Base-by-base conservation (phyloP, 2,797 vertebrate species). In the Pipistrellus pipistrellus region DNA sequence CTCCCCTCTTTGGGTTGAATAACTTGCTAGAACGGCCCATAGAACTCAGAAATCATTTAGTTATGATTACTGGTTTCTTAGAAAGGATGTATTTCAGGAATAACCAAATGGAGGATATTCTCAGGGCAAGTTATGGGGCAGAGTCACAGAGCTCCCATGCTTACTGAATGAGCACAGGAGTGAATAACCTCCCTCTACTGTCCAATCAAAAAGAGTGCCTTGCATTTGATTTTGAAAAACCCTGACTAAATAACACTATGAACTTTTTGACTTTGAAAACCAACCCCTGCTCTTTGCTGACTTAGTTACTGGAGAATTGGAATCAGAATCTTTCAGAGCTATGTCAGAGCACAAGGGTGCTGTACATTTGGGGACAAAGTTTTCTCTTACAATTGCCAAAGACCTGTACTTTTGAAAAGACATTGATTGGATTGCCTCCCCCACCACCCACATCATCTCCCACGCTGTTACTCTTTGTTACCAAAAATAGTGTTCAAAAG, bases 171-270 rank as follows among this genome's bases (percentile, higher is more conserved):
- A 64, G 14, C 18, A 20, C 13, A 25, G 69, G 64, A 38, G 11
- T 53, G 27, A 82, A 32, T 38, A 72, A 25, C 30, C 10, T 48
- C 14, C 17, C 51, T 85, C 51, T 85, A 69, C 17, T 62, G 59
- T 69, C 44, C 25, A 69, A 71, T 82, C 46, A 12, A 89, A 86
- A 69, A 69, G 41, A 85, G 27, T 4, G 20, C 2, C 51, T 32
- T 62, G 44, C 27, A 76, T 90, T 90, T 53, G 66, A n/a, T 66
- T 25, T 73, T 53, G 41, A 76, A 93, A 85, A 81, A 68, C 48
- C 64, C 59, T 75, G 35, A 78, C 21, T 17, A 81, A 81, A 85
- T 48, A 57, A 81, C 9, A 78, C 46, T 32, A 20, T 20, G 23
- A 76, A 38, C 12, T 62, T 78, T 55, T 44, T 84, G 21, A 72